Evolutionary conservation across 2,888 invertebrate species (phyloP).

Genomic region (Ferrisia virgata): DNA sequence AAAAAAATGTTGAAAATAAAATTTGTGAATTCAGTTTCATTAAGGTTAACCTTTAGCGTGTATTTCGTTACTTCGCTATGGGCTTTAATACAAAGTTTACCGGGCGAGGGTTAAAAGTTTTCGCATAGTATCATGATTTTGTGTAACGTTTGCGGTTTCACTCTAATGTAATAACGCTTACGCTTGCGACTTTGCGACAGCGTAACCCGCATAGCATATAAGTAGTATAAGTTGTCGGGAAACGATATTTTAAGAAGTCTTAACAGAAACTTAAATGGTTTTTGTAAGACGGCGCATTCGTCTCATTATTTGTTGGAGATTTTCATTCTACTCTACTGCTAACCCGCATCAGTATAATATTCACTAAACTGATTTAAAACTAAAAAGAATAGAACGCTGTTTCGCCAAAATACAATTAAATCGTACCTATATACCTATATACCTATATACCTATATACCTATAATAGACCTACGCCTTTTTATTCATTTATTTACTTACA

Average conservation of each 20-base stretch:
- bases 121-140: slow-evolving; percentile 38
- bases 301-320: slow-evolving; percentile 34
- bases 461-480: background rate
- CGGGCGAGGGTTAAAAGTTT: slow-evolving; percentile 22
- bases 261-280: slow-evolving; percentile 38
- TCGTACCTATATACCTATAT: background rate
- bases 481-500: background rate
- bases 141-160: slow-evolving; percentile 39
- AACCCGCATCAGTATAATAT: slow-evolving; percentile 38
- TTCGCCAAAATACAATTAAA: background rate
- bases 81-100: slow-evolving; percentile 32
- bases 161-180: slow-evolving; percentile 39
- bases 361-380: slow-evolving; percentile 38
- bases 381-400: background rate
- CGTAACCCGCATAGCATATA: slow-evolving; percentile 14
- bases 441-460: background rate
- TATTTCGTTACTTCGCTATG: slow-evolving; percentile 22
- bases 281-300: slow-evolving; percentile 13
- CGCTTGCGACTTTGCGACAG: slow-evolving; percentile 27
- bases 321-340: background rate
- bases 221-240: slow-evolving; percentile 31
- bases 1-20: slow-evolving; percentile 10
- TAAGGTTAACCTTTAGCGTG: slow-evolving; percentile 24
- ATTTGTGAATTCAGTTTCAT: slow-evolving; percentile 21
- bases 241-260: slow-evolving; percentile 39